A percentile compares a stretch with the other conserved stretches of the same genome.
Conservation (phyloP, 1,140 invertebrate genomes). For the Solen grandis region DNA sequence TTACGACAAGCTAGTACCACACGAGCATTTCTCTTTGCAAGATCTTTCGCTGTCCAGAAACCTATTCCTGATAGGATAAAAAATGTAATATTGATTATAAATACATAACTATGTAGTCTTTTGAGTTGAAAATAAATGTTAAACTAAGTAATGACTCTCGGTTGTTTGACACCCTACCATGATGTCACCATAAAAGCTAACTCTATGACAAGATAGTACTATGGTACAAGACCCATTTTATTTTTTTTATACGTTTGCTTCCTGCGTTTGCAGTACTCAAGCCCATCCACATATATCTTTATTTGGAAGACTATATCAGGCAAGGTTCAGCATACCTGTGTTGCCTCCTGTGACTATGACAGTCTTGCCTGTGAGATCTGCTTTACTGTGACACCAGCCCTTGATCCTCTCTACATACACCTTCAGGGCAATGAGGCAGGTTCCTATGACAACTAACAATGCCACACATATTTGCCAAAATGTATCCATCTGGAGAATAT, state of each 20-base stretch:
- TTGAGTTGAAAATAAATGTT: neutral
- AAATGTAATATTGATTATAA: no score
- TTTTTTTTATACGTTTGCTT: no score
- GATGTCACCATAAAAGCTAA: neutral
- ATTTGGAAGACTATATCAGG: no score
- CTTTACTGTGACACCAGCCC: constrained; percentile 65
- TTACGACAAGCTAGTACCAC: constrained; percentile 84
- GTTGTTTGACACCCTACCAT: neutral
- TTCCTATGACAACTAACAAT: constrained; percentile 11
- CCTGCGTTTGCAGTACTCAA: no score
- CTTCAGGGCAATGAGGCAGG: constrained; percentile 15
- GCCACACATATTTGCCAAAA: constrained; percentile 33
- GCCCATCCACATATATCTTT: no score
- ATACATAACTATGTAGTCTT: neutral
- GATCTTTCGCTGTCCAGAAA: constrained; percentile 72
- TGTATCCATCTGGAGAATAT: constrained; percentile 37
- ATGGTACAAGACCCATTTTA: no score
- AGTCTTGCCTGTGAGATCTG: constrained; percentile 86
- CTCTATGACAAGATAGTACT: neutral
- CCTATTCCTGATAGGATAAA: constrained; percentile 73
- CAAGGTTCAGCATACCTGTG: constrained; percentile 87
- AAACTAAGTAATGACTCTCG: neutral
- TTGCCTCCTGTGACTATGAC: constrained; percentile 94
- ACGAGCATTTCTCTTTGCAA: constrained; percentile 80
- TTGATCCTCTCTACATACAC: constrained; percentile 61